Percentiles rank a stretch among this genome's conserved stretches.
Conservation (phyloP, 2,113 vertebrate species). For the Hemibagrus wyckioides region DNA sequence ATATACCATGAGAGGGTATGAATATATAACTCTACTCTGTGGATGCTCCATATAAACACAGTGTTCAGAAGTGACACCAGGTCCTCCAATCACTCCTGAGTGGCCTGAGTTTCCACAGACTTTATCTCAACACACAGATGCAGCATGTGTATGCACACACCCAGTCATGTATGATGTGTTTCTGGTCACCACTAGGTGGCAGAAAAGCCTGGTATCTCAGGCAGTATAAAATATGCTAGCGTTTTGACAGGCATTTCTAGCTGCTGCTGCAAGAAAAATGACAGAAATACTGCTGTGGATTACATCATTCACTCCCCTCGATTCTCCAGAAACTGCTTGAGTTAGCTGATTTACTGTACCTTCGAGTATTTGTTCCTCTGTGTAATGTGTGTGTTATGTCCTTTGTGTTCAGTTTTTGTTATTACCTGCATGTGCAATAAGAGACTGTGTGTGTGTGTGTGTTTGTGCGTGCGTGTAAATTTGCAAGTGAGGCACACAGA, state of each 20-base stretch:
- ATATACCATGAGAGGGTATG: background rate
- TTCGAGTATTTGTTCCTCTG: background rate
- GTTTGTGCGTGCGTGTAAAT: slow-evolving; percentile 42
- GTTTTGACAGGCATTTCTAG: slow-evolving; percentile 59
- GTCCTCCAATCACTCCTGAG: background rate
- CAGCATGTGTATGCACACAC: slow-evolving; percentile 15
- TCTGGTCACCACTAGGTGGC: slow-evolving; percentile 69
- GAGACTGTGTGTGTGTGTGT: slow-evolving; percentile 42
- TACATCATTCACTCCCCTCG: slow-evolving; percentile 57
- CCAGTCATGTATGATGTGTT: slow-evolving; percentile 30
- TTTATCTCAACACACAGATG: background rate
- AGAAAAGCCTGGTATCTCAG: slow-evolving; percentile 31
- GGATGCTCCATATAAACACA: background rate
- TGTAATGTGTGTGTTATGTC: slow-evolving; percentile 47
- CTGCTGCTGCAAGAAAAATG: slow-evolving; percentile 48
- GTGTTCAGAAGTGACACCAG: background rate
- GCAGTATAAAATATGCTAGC: slow-evolving; percentile 45
- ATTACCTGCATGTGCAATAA: background rate
- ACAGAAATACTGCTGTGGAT: slow-evolving; percentile 59
- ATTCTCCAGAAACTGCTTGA: slow-evolving; percentile 18
- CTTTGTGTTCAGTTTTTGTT: slow-evolving; percentile 8
- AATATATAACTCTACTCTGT: background rate
- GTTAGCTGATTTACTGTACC: slow-evolving; percentile 32
- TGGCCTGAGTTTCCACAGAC: background rate
- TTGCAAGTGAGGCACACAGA: slow-evolving; percentile 55